A percentile compares a stretch with the other conserved stretches of the same genome.
phyloP scores from a whole-genome alignment of 2,888 invertebrate species.

The Oxyscelio sp. region DNA sequence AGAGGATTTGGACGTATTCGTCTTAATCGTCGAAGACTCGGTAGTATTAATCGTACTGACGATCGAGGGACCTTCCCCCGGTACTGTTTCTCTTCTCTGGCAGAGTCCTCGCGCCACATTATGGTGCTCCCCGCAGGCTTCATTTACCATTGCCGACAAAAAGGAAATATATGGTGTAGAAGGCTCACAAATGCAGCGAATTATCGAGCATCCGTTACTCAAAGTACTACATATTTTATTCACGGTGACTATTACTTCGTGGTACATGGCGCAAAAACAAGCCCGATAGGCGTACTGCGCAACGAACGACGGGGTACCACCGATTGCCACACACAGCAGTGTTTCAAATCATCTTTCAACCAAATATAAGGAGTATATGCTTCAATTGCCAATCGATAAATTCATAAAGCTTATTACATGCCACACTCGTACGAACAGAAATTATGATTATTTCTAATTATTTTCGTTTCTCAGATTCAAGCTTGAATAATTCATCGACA shows the following conservation, averaged over 20 bases:
- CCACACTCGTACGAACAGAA: no score
- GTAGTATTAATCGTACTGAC: conserved; percentile 53
- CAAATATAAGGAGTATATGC: conserved; percentile 33
- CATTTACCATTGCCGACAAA: conserved; percentile 70
- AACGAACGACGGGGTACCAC: conserved; percentile 61
- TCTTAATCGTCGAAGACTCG: conserved; percentile 58
- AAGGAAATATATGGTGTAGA: conserved; percentile 66
- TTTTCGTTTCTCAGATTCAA: conserved; percentile 15
- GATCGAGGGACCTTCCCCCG: conserved; percentile 51
- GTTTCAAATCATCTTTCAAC: conserved; percentile 34
- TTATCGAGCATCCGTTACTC: conserved; percentile 70
- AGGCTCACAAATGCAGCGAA: conserved; percentile 66
- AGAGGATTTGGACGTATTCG: conserved; percentile 64
- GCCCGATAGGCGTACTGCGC: conserved; percentile 60
- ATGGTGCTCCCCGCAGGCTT: conserved; percentile 68
- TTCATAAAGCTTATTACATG: conserved; percentile 45
- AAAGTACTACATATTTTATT: conserved; percentile 71
- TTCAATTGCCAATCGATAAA: conserved; percentile 53
- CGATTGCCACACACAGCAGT: conserved; percentile 52
- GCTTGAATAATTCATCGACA: background rate
- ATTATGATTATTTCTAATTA: conserved; percentile 25
- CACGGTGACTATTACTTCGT: conserved; percentile 54
- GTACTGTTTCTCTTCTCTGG: conserved; percentile 43
- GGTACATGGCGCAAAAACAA: conserved; percentile 49
- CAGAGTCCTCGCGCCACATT: conserved; percentile 47